A percentile compares a stretch with the other conserved stretches of the same genome.
phyloP scores from a whole-genome alignment of 1,140 invertebrate species.

The Cotesia typhae region DNA sequence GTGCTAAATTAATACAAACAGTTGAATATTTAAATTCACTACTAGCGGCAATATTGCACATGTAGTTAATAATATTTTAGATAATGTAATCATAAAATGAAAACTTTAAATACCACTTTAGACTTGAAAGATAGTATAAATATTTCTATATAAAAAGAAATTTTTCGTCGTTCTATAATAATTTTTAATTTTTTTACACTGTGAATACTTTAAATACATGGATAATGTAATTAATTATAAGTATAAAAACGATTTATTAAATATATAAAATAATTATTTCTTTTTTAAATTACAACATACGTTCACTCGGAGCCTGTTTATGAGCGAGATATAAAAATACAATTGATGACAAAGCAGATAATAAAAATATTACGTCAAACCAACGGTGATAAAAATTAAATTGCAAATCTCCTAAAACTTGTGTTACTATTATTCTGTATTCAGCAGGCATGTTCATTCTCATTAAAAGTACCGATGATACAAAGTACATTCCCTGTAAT shows the following conservation, averaged over 20 bases:
- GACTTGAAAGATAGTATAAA: too few relatives aligned
- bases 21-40: too few relatives aligned
- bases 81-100: too few relatives aligned
- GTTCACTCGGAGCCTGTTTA: constrained; percentile 76
- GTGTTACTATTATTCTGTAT: constrained; percentile 96
- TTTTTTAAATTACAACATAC: constrained; percentile 43
- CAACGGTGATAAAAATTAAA: constrained; percentile 99
- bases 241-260: not conserved
- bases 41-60: too few relatives aligned
- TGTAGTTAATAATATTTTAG: too few relatives aligned
- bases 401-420: constrained; percentile 96
- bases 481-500: constrained; percentile 97
- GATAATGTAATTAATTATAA: constrained; percentile 1
- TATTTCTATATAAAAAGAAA: too few relatives aligned
- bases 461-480: constrained; percentile 96
- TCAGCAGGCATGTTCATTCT: constrained; percentile 99
- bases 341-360: constrained; percentile 95
- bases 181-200: too few relatives aligned
- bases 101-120: too few relatives aligned
- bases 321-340: constrained; percentile 94
- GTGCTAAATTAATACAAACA: not conserved
- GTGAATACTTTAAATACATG: not conserved
- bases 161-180: too few relatives aligned
- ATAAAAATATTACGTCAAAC: constrained; percentile 99
- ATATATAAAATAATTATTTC: constrained; percentile 8